Conservation (phyloP, 2,797 vertebrate species). For the Discoglossus pictus region DNA sequence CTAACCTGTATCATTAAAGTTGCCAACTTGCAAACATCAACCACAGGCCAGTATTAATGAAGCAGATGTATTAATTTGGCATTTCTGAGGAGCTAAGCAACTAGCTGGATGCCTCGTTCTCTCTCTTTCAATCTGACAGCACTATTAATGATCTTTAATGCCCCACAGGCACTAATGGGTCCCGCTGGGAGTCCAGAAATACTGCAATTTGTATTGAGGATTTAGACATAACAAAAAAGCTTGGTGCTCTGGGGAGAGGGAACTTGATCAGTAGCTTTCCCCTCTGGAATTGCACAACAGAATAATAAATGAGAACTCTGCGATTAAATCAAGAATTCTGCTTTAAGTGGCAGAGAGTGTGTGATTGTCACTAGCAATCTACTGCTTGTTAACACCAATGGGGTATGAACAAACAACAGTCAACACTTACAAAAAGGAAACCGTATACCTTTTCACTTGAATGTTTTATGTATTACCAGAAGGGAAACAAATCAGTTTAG, state of each 20-base stretch:
- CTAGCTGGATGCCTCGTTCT: conserved; percentile 67
- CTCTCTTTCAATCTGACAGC: conserved; percentile 83
- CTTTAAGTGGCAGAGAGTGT: conserved; percentile 80
- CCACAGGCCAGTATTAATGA: conserved; percentile 86
- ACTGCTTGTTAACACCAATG: conserved; percentile 80
- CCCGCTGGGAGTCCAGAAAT: conserved; percentile 96
- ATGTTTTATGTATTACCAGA: conserved; percentile 44
- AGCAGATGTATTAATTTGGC: conserved; percentile 96
- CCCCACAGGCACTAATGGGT: conserved; percentile 98
- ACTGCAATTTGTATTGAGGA: conserved; percentile 98
- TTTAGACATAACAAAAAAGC: conserved; percentile 88
- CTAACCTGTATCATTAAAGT: conserved; percentile 91
- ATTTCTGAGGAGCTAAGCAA: conserved; percentile 91
- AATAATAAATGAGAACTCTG: conserved; percentile 89
- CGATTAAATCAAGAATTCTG: conserved; percentile 92
- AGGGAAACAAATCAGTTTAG: conserved; percentile 49
- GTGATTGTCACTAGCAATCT: conserved; percentile 91
- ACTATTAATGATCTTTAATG: conserved; percentile 99
- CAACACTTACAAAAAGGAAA: conserved; percentile 58
- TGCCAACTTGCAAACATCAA: conserved; percentile 90
- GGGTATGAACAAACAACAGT: conserved; percentile 82
- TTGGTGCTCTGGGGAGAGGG: conserved; percentile 76
- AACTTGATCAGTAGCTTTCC: conserved; percentile 83
- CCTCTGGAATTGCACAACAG: conserved; percentile 76
- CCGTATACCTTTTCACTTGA: conserved; percentile 54